Evolutionary conservation across 1,140 invertebrate genomes (phyloP).

Genomic region (Papilio helenus): DNA sequence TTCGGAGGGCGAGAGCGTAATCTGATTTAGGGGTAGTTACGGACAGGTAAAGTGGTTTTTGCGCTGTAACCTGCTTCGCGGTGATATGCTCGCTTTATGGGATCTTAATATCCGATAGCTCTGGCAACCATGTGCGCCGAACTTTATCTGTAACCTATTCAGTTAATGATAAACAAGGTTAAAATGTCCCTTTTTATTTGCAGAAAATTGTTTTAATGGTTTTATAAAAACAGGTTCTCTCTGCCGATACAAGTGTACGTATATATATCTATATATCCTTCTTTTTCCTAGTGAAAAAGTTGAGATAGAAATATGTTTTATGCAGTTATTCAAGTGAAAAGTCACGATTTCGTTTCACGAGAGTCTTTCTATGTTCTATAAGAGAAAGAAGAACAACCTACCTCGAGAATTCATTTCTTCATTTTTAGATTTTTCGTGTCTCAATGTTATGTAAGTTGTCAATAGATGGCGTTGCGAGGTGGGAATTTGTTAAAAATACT

Average conservation of each 20-base stretch:
- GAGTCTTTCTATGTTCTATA: no score
- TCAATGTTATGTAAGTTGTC: background rate
- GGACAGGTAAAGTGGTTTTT: slow-evolving; percentile 69
- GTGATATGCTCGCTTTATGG: slow-evolving; percentile 15
- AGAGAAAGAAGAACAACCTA: no score
- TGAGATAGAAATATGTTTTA: no score
- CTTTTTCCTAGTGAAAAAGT: no score
- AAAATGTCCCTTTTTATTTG: background rate
- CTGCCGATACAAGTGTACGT: no score
- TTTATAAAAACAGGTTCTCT: no score
- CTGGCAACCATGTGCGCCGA: background rate
- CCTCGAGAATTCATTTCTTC: no score
- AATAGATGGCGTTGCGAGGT: background rate
- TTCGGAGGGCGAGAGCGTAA: slow-evolving; percentile 53
- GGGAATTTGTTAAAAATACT: background rate
- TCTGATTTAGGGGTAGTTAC: slow-evolving; percentile 66
- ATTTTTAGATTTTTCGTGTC: background rate
- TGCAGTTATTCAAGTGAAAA: no score
- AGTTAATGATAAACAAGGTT: background rate
- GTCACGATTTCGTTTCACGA: no score
- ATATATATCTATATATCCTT: no score
- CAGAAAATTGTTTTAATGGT: no score
- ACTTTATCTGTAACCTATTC: background rate
- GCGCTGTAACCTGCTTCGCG: slow-evolving; percentile 53
- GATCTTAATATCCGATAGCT: slow-evolving; percentile 9